phyloP scores from a whole-genome alignment of 1,140 invertebrate genomes.

The Drosophila yakuba region DNA sequence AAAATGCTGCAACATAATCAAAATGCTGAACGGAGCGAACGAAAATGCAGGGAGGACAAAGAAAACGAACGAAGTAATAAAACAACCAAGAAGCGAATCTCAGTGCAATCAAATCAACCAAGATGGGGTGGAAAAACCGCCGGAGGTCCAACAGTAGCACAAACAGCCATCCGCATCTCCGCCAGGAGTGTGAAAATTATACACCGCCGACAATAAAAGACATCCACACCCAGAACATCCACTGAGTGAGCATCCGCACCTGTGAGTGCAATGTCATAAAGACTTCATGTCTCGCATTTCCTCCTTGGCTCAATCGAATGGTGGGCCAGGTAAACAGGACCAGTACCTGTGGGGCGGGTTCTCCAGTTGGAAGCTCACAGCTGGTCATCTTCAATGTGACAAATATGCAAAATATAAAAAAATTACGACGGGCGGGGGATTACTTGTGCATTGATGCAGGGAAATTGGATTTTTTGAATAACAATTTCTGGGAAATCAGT shows the following conservation, averaged over 20 bases:
- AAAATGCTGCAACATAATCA: conserved; percentile 52
- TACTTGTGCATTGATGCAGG: conserved; percentile 27
- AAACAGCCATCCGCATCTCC: conserved; percentile 8
- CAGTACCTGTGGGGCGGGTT: not conserved
- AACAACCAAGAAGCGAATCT: conserved; percentile 22
- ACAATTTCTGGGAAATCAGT: conserved; percentile 25
- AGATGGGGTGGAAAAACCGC: conserved; percentile 22
- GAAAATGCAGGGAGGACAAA: not conserved
- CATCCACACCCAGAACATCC: conserved; percentile 18
- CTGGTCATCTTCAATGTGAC: conserved; percentile 37
- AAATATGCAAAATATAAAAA: conserved; percentile 45
- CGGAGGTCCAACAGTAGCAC: conserved; percentile 7
- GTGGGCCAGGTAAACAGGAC: not conserved
- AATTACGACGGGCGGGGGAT: conserved; percentile 14
- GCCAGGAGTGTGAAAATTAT: conserved; percentile 66
- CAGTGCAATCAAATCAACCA: conserved; percentile 70
- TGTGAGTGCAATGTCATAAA: conserved; percentile 23
- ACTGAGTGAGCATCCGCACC: conserved; percentile 24
- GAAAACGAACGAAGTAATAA: not conserved
- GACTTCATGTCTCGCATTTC: conserved; percentile 52
- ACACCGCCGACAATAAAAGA: conserved; percentile 53
- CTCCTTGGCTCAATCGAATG: conserved; percentile 25
- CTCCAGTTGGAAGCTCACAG: conserved; percentile 8
- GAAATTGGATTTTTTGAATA: conserved; percentile 41
- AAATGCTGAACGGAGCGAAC: conserved; percentile 22